Percentiles rank a stretch among this genome's conserved stretches.
phyloP scores from a whole-genome alignment of 2,113 vertebrate genomes.

The Dromas ardeola region DNA sequence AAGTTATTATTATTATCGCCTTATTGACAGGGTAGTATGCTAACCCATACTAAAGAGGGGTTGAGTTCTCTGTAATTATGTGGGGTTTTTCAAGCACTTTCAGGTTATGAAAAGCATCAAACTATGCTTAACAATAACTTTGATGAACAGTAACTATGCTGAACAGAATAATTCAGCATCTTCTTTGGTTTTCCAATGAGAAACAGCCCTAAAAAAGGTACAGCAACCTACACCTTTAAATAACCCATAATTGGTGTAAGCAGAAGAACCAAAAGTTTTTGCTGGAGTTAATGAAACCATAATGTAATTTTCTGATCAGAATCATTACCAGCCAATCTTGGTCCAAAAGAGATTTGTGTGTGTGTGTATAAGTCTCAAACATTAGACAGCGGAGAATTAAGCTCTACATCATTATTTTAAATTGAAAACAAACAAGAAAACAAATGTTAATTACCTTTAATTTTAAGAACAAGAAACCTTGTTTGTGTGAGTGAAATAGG shows the following conservation, averaged over 20 bases:
- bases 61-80: neutral
- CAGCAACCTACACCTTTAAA: neutral
- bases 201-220: neutral
- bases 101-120: neutral
- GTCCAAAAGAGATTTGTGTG: neutral
- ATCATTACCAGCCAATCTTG: neutral
- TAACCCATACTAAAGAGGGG: neutral
- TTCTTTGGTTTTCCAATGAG: neutral
- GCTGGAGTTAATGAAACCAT: slow-evolving; percentile 10
- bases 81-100: neutral
- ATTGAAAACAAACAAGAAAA: slow-evolving; percentile 50
- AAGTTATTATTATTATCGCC: slow-evolving; percentile 18
- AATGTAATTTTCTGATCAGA: neutral
- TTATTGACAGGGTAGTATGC: slow-evolving; percentile 3
- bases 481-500: neutral
- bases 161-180: neutral
- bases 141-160: neutral
- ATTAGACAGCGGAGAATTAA: neutral
- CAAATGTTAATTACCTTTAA: slow-evolving; percentile 42
- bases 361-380: neutral
- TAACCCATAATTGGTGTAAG: neutral
- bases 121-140: neutral
- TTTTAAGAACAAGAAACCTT: slow-evolving; percentile 21
- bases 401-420: slow-evolving; percentile 35
- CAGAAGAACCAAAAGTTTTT: neutral